Conservation (phyloP, 2,888 invertebrate genomes). For the Nycteola revayana region DNA sequence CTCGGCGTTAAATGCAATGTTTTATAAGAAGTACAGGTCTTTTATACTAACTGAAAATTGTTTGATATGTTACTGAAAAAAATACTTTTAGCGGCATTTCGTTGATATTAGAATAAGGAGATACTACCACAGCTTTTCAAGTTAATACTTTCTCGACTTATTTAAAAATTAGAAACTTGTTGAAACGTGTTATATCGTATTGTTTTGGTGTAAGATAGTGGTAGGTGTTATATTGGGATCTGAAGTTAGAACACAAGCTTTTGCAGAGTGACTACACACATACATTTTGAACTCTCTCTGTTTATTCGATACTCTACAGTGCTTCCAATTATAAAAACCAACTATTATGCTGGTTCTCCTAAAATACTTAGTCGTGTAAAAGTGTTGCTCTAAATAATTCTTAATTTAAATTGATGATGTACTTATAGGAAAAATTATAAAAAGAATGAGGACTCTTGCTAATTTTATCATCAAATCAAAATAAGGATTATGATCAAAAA, state of each 20-base stretch:
- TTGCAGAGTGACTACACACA: conserved; percentile 3
- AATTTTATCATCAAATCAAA: too few relatives aligned
- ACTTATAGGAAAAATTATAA: too few relatives aligned
- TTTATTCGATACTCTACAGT: conserved; percentile 25
- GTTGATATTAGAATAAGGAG: conserved; percentile 19
- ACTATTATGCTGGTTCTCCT: too few relatives aligned
- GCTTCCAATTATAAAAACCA: conserved; percentile 29
- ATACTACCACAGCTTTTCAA: conserved; percentile 32
- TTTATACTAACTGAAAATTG: conserved; percentile 19
- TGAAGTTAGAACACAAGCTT: conserved; percentile 13
- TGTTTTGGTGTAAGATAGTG: conserved; percentile 20
- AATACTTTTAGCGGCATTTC: conserved; percentile 10
- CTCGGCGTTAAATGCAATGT: conserved; percentile 26
- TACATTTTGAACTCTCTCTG: conserved; percentile 6
- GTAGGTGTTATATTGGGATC: conserved; percentile 62
- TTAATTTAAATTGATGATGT: too few relatives aligned
- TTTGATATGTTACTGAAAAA: conserved; percentile 19
- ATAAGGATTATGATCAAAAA: too few relatives aligned
- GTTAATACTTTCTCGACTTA: background rate
- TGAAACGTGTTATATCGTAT: conserved; percentile 11
- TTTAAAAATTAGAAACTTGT: background rate
- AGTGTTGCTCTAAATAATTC: too few relatives aligned
- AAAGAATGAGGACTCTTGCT: too few relatives aligned
- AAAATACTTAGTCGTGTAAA: too few relatives aligned
- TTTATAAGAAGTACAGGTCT: conserved; percentile 26